phyloP scores from a whole-genome alignment of 1,140 invertebrate genomes.

The Bombyx mandarina region DNA sequence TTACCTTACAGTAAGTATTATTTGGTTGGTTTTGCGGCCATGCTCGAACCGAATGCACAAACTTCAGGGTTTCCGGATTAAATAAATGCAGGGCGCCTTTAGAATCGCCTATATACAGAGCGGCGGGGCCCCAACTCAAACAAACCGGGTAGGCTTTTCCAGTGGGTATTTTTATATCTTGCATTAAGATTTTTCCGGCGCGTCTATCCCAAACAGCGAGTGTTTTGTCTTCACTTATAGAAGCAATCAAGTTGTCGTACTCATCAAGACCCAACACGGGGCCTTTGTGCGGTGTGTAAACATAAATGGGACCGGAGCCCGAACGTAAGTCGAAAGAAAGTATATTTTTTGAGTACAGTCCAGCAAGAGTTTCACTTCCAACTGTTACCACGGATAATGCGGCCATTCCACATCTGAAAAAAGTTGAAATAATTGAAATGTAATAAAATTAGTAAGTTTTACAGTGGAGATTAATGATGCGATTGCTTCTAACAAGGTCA shows the following conservation, averaged over 20 bases:
- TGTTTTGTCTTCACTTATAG: conserved; percentile 56
- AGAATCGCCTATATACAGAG: conserved; percentile 56
- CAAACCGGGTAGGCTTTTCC: conserved; percentile 50
- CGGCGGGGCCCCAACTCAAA: conserved; percentile 46
- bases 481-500: too few species aligned
- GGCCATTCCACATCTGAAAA: conserved; percentile 55
- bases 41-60: conserved; percentile 37
- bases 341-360: conserved; percentile 55
- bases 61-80: conserved; percentile 37
- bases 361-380: conserved; percentile 45
- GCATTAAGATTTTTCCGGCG: conserved; percentile 45
- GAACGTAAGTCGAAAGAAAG: conserved; percentile 44
- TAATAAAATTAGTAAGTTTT: too few species aligned
- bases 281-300: conserved; percentile 50
- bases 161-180: conserved; percentile 45
- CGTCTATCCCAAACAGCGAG: conserved; percentile 53
- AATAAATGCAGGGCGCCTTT: conserved; percentile 50
- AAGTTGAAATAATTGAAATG: neutral
- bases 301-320: conserved; percentile 31
- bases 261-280: conserved; percentile 42
- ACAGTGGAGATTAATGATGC: too few species aligned
- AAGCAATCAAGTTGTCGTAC: conserved; percentile 47
- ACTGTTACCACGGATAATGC: conserved; percentile 47
- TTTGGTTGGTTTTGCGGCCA: conserved; percentile 42
- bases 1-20: conserved; percentile 46